Evolutionary conservation across 2,113 vertebrate species (phyloP).

Genomic region (Gymnobelideus leadbeateri): DNA sequence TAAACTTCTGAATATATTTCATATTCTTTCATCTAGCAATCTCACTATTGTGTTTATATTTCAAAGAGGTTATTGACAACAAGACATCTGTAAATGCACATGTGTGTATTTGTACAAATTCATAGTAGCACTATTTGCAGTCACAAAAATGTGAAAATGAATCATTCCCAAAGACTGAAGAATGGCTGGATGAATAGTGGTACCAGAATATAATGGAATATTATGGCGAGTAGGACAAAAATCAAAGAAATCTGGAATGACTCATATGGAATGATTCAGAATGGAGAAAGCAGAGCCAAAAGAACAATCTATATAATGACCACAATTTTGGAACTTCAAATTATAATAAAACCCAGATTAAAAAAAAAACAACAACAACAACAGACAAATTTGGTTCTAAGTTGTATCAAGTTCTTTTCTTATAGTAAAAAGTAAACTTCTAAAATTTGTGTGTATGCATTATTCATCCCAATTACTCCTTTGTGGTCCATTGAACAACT

Average conservation of each 20-base stretch:
- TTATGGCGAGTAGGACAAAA: neutral
- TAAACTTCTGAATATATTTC: neutral
- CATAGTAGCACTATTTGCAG: too few relatives aligned
- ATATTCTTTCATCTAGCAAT: neutral
- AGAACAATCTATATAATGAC: neutral
- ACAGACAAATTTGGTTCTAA: neutral
- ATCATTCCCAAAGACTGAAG: neutral
- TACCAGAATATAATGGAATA: neutral
- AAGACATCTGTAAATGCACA: neutral
- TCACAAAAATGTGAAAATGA: neutral
- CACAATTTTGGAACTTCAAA: neutral
- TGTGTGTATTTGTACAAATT: too few relatives aligned
- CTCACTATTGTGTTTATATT: neutral
- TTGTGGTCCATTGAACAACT: neutral
- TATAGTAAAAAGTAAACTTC: neutral
- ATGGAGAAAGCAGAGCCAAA: neutral
- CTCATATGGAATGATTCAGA: neutral
- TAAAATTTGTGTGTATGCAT: neutral
- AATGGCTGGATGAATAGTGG: neutral
- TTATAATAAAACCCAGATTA: neutral
- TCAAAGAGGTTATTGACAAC: neutral
- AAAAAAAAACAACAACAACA: neutral
- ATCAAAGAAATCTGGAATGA: neutral
- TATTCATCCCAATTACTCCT: neutral
- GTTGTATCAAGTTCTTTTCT: neutral